phyloP scores from a whole-genome alignment of 2,888 invertebrate genomes.

The Stictocephala bisonia region DNA sequence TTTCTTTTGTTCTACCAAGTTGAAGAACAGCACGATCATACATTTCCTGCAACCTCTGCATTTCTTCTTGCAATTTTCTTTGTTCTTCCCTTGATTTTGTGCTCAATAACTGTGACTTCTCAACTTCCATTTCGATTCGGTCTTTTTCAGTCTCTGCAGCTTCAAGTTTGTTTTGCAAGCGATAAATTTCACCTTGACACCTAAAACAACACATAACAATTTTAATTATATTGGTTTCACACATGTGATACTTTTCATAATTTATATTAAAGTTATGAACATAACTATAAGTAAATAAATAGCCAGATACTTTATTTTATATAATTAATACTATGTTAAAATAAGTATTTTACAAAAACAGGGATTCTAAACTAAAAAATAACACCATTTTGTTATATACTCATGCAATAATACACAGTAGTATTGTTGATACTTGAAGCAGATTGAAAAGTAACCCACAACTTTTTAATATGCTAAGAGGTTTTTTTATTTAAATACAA shows the following conservation, averaged over 20 bases:
- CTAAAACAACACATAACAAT: slow-evolving; percentile 67
- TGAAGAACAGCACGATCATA: slow-evolving; percentile 89
- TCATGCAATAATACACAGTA: too few species aligned
- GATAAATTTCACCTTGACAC: slow-evolving; percentile 89
- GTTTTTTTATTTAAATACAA: background rate
- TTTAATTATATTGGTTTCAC: too few species aligned
- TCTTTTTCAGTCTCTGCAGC: slow-evolving; percentile 90
- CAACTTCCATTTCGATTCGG: slow-evolving; percentile 84
- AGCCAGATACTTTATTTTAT: too few species aligned
- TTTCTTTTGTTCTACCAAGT: slow-evolving; percentile 85
- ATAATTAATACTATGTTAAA: too few species aligned
- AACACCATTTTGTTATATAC: too few species aligned
- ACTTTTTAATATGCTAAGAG: too few species aligned
- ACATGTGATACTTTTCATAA: background rate
- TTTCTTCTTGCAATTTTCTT: slow-evolving; percentile 87
- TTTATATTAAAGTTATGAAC: too few species aligned
- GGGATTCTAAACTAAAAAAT: too few species aligned
- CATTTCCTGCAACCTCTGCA: slow-evolving; percentile 86
- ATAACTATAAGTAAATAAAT: background rate
- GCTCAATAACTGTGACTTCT: slow-evolving; percentile 83
- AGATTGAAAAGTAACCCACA: too few species aligned
- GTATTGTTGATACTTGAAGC: too few species aligned
- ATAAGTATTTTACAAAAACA: too few species aligned
- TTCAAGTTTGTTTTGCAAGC: slow-evolving; percentile 89
- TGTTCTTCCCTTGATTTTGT: slow-evolving; percentile 87